phyloP scores from a whole-genome alignment of 2,888 invertebrate species.

The Dryocosmus kuriphilus region DNA sequence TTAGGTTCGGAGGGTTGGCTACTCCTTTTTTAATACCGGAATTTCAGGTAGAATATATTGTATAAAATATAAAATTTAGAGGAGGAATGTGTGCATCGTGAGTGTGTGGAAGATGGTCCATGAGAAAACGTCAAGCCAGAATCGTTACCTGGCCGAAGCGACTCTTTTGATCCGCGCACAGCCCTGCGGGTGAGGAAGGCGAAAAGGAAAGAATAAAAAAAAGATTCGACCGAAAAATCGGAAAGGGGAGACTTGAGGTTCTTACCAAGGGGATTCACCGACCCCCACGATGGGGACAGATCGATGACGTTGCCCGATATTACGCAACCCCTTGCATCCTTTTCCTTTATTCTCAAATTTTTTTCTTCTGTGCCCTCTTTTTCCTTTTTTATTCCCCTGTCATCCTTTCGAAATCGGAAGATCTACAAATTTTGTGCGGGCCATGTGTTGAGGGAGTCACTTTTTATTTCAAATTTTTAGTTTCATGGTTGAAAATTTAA shows the following conservation, averaged over 20 bases:
- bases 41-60: constrained; percentile 40
- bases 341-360: constrained; percentile 48
- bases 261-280: constrained; percentile 54
- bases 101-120: constrained; percentile 60
- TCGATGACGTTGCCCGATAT: constrained; percentile 69
- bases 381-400: constrained; percentile 38
- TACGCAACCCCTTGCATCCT: constrained; percentile 70
- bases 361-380: constrained; percentile 33
- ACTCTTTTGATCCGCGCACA: constrained; percentile 59
- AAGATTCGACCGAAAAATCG: constrained; percentile 61
- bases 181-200: constrained; percentile 61
- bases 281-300: constrained; percentile 63
- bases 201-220: constrained; percentile 56
- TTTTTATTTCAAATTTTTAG: constrained; percentile 23
- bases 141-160: constrained; percentile 65
- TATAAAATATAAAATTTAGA: constrained; percentile 23
- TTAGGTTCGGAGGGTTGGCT: constrained; percentile 47
- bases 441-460: constrained; percentile 28
- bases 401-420: constrained; percentile 21
- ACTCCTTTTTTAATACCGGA: constrained; percentile 46
- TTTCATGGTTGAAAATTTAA: neutral
- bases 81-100: neutral
- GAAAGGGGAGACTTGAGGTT: constrained; percentile 68
- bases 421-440: constrained; percentile 30
- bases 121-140: constrained; percentile 67